Base-by-base conservation (phyloP, 2,797 vertebrate species). In the Neosilurus mollespiculum region DNA sequence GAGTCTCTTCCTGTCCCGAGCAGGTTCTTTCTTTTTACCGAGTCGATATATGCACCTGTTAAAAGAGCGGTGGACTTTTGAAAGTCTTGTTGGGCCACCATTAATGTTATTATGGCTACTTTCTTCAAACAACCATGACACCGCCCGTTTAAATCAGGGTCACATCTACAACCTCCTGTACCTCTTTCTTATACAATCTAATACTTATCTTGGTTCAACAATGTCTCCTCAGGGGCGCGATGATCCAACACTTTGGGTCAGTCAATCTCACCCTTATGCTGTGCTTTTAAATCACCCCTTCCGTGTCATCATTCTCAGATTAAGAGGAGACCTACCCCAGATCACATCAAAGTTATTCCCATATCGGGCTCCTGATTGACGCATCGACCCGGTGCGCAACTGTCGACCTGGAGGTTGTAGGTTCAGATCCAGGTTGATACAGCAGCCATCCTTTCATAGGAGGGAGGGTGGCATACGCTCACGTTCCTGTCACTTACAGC, bases 1-100 rank as follows among this genome's bases (percentile, higher is more conserved):
- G 95, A 96, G 94, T 69, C 94, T 98, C 87, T 98, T 99, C 90
- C 91, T 98, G 79, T 99, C 97, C 56, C 94, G 94, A 92, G 96
- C 97, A 92, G 97, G 97, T 99, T 89, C 89, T 14, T 59, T 83
- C 2, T 51, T 9, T 12, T 37, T 34, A 51, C 69, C 1, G 67
- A 71, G 69, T 24, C 7, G 1, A 56, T 56, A 9, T 71, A 15
- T 18, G 20, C 24, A 20, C 4, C 18, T 58, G 15, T 18, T 20
- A 30, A 30, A 30, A 30, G 30, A 30, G 30, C 30, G 15, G 18
- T 14, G 18, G 56, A 59, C 15, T 59, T 59, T 43, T 5, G 4
- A 3, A 43, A 43, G 8, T 8, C 43, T 43, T 43, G 43, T 43
- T 43, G 43, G 43, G 43, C 43, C 4, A 30, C 4, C 43, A 43